Evolutionary conservation across 2,888 invertebrate genomes (phyloP).

Genomic region (Hypercompe scribonia): DNA sequence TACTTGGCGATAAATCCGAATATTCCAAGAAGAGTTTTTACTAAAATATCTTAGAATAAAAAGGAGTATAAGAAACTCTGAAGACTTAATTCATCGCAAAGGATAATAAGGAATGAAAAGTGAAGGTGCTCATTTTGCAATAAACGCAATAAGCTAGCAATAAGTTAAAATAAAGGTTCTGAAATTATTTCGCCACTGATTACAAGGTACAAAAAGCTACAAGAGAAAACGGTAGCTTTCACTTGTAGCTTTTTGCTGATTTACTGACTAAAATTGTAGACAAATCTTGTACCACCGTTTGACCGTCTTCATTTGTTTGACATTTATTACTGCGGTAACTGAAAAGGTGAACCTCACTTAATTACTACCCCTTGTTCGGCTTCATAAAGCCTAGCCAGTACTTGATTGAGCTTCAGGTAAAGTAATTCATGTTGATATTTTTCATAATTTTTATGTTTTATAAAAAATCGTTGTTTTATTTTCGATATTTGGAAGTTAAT

Average conservation of each 20-base stretch:
- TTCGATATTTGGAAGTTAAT: not conserved
- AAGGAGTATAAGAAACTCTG: too few relatives aligned
- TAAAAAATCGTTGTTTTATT: not conserved
- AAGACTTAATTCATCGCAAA: too few relatives aligned
- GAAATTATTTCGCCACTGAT: not conserved
- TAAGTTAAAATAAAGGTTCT: not conserved
- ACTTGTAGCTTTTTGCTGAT: not conserved
- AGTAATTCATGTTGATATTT: not conserved
- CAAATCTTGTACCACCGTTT: not conserved
- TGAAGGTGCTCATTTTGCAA: too few relatives aligned
- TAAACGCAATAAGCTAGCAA: too few relatives aligned
- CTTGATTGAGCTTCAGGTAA: not conserved
- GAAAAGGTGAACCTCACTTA: slow-evolving; percentile 6
- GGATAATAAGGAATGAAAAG: too few relatives aligned
- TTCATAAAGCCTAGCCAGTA: not conserved
- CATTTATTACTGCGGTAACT: slow-evolving; percentile 2
- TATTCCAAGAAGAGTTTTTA: too few relatives aligned
- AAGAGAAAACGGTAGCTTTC: too few relatives aligned
- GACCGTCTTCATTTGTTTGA: not conserved
- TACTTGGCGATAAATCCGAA: too few relatives aligned
- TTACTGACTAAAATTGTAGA: not conserved
- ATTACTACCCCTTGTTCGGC: not conserved
- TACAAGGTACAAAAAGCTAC: not conserved
- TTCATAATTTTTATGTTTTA: not conserved
- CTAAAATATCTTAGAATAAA: too few relatives aligned